Evolutionary conservation across 2,797 vertebrate species (phyloP), one percentile per base, ranked within the genome.

Genomic region (Nyctalus aviator): DNA sequence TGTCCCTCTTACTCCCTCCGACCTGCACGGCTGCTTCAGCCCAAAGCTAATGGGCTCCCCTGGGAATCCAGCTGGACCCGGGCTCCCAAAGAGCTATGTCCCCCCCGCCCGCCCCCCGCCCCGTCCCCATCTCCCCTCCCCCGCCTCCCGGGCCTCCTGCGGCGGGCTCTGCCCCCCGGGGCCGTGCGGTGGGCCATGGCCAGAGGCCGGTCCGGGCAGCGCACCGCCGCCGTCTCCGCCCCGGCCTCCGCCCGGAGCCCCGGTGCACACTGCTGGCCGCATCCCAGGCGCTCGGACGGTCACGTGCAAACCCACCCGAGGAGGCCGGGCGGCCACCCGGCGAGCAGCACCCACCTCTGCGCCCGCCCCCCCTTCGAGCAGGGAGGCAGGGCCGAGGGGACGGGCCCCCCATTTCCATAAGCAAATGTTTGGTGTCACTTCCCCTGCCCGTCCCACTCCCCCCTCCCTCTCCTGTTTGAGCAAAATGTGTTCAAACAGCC

Each of bases 401-500:
- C 4, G 5, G 46, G 2, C 30, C 20, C 50, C 4, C 11, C 59
- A n/a, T 85, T 48, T 85, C 82, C 93, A 79, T 84, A 85, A 89
- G 72, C 88, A 84, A 92, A 68, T 93, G 92, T 96, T 94, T 77
- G 41, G 30, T 3, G 30, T 41, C 64, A 6, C 30, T 88, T 81
- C 76, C 48, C 68, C 57, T 25, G 44, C 92, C 94, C 92, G 76
- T 84, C 72, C 57, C 32, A 9, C 46, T 53, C 72, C 13, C 59
- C 69, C 66, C 84, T 64, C 69, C 48, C 25, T 23, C 44, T 86
- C 92, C 95, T 93, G 44, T 96, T 96, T 96, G 94, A 94, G 85
- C 75, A 73, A 72, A 88, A 50, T 18, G 37, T 77, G 90, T 59
- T 93, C 95, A 93, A 94, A 96, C 85, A 92, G 50, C 88, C 82